phyloP scores from a whole-genome alignment of 2,113 vertebrate genomes.

The Cromileptes altivelis region DNA sequence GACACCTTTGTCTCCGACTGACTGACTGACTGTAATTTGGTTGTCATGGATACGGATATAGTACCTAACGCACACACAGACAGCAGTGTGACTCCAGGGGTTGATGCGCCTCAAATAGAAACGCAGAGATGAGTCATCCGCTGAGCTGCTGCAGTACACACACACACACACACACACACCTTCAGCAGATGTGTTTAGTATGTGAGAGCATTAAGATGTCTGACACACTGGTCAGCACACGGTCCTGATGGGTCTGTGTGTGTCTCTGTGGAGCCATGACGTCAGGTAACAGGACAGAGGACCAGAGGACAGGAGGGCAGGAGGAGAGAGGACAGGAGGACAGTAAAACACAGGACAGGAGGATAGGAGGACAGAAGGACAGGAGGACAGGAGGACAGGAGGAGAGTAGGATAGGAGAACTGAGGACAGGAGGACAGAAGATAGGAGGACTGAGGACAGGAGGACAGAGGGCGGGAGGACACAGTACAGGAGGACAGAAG shows the following conservation, averaged over 20 bases:
- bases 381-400: no score
- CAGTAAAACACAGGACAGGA: background rate
- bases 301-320: no score
- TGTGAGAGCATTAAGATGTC: conserved; percentile 45
- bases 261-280: background rate
- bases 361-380: no score
- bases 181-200: conserved; percentile 67
- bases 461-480: no score
- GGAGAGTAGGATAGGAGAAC: no score
- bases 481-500: no score
- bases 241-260: no score
- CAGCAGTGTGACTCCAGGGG: conserved; percentile 79
- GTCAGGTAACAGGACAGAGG: background rate
- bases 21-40: conserved; percentile 54
- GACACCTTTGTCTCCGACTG: conserved; percentile 29
- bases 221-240: conserved; percentile 36
- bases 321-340: no score
- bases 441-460: no score
- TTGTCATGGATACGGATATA: conserved; percentile 75
- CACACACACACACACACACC: conserved; percentile 43
- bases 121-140: conserved; percentile 83
- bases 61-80: conserved; percentile 55
- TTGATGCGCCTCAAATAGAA: conserved; percentile 82
- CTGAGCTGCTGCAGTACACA: conserved; percentile 74
- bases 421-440: no score